Percentiles rank a stretch among this genome's conserved stretches.
These are phyloP conservation scores for Phlogophora meticulosa DNA, from an alignment of 2,888 invertebrate species.

Conservation along the genomic window DNA sequence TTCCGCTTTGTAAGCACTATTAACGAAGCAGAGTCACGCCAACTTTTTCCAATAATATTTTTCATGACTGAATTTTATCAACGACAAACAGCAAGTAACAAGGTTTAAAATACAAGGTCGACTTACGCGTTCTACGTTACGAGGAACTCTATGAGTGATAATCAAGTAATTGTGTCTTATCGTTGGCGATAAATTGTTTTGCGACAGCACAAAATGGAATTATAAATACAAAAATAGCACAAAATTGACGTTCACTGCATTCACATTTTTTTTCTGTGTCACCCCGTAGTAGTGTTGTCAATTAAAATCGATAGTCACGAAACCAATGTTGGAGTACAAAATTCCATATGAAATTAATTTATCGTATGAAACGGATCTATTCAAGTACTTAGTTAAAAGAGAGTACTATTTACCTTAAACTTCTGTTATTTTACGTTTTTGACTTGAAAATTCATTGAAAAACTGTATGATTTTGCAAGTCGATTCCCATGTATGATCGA, in stretches of 20 bases:
- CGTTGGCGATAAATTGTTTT: slow-evolving; percentile 78
- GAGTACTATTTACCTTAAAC: not conserved
- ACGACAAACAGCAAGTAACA: slow-evolving; percentile 58
- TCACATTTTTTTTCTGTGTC: slow-evolving; percentile 74
- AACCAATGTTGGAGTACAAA: not conserved
- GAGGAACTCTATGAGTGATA: slow-evolving; percentile 67
- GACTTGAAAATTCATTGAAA: too few species aligned
- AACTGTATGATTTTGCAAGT: too few species aligned
- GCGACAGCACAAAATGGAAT: slow-evolving; percentile 81
- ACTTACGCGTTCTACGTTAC: slow-evolving; percentile 71
- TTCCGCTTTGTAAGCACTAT: slow-evolving; percentile 91
- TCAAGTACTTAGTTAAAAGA: not conserved
- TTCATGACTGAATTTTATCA: slow-evolving; percentile 77
- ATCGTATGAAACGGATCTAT: not conserved
- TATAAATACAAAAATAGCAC: slow-evolving; percentile 89
- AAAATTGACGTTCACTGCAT: slow-evolving; percentile 85
- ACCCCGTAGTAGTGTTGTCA: slow-evolving; percentile 49
- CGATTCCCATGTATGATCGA: not conserved
- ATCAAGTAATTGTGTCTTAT: slow-evolving; percentile 74
- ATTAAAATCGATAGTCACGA: slow-evolving; percentile 19
- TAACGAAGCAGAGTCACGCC: slow-evolving; percentile 93
- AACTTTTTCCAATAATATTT: slow-evolving; percentile 88
- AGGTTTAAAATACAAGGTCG: slow-evolving; percentile 79
- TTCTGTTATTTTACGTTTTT: not conserved
- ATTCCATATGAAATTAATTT: too few species aligned